A percentile compares a stretch with the other conserved stretches of the same genome.
phyloP scores from a whole-genome alignment of 2,888 invertebrate species.

The Pristionchus maxplancki region DNA sequence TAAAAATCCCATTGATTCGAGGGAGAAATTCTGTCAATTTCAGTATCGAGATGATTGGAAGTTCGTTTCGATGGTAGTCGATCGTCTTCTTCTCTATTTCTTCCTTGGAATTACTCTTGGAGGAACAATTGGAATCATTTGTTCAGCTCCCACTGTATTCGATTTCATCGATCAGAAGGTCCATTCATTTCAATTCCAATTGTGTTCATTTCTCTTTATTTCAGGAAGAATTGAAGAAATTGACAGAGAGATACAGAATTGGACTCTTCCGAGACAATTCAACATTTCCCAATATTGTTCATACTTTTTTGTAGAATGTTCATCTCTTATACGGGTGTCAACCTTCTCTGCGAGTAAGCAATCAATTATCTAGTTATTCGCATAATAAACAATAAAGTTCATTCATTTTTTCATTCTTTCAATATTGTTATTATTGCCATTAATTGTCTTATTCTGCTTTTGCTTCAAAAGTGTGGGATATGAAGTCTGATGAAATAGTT shows the following conservation, averaged over 20 bases:
- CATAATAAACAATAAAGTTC: neutral
- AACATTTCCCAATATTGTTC: neutral
- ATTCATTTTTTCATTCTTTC: too few relatives aligned
- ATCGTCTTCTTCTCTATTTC: slow-evolving; percentile 80
- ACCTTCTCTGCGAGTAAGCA: neutral
- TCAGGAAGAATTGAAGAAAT: slow-evolving; percentile 14
- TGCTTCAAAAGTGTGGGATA: neutral
- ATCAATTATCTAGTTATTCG: too few relatives aligned
- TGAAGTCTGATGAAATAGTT: neutral
- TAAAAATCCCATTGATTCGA: too few relatives aligned
- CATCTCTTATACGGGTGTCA: neutral
- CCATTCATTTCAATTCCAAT: neutral
- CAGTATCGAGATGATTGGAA: slow-evolving; percentile 81
- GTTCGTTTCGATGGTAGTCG: slow-evolving; percentile 81
- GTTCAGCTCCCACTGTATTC: slow-evolving; percentile 79
- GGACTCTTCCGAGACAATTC: neutral
- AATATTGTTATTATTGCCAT: neutral
- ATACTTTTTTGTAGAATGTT: neutral
- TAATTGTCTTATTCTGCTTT: neutral
- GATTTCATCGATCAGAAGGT: slow-evolving; percentile 77
- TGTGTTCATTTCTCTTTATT: neutral
- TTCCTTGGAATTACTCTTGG: slow-evolving; percentile 79
- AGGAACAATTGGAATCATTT: slow-evolving; percentile 74
- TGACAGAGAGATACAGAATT: neutral
- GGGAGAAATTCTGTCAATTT: too few relatives aligned